Conservation (phyloP, 2,888 invertebrate genomes). For the Brachyptera risi region DNA sequence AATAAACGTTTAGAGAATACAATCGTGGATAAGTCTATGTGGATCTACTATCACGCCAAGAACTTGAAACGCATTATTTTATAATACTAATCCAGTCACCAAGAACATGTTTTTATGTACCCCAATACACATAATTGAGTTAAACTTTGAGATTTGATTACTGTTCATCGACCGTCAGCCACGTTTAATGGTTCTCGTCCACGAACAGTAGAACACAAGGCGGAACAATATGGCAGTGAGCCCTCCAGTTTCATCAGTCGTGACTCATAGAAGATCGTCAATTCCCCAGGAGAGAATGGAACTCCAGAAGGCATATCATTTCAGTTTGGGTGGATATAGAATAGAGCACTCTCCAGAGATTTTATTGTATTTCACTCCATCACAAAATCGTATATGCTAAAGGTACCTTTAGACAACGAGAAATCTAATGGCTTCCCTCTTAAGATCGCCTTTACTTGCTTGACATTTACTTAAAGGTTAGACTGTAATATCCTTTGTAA, state of each 20-base stretch:
- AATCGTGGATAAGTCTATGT: no score
- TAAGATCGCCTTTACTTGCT: constrained; percentile 25
- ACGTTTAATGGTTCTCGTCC: no score
- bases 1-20: no score
- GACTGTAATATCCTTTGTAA: constrained; percentile 24
- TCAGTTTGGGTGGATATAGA: not conserved
- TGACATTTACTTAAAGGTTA: constrained; percentile 33
- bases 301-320: constrained; percentile 5
- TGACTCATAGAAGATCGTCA: not conserved
- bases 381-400: not conserved
- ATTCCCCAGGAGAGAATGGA: not conserved
- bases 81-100: no score
- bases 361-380: constrained; percentile 6
- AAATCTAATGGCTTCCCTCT: constrained; percentile 6
- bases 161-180: no score
- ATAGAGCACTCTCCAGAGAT: constrained; percentile 9
- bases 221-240: no score
- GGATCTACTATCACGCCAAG: no score
- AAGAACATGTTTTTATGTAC: no score
- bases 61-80: no score
- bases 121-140: no score
- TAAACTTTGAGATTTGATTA: no score
- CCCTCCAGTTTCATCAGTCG: not conserved
- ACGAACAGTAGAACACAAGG: no score
- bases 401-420: not conserved